Percentiles rank a stretch among this genome's conserved stretches.
Evolutionary conservation across 2,113 vertebrate genomes (phyloP).

Genomic region (Oryzias celebensis): DNA sequence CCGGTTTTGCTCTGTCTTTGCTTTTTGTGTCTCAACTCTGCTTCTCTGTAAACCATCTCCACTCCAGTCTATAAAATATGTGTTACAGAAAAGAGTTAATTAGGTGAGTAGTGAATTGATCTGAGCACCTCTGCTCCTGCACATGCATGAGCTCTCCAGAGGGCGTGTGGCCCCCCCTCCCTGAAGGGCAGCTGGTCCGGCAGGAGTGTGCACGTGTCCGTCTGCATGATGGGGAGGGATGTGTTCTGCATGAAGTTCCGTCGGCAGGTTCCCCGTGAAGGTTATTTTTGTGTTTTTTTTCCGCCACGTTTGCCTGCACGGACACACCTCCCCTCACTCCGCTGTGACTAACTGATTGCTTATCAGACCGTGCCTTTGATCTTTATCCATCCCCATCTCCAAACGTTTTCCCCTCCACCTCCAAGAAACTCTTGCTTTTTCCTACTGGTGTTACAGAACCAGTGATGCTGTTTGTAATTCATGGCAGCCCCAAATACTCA

Average conservation of each 20-base stretch:
- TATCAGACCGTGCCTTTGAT: conserved; percentile 47
- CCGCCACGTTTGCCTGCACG: conserved; percentile 28
- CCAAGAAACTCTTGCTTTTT: conserved; percentile 15
- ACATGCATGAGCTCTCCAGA: conserved; percentile 56
- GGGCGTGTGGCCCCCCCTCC: conserved; percentile 3
- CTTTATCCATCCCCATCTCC: conserved; percentile 21
- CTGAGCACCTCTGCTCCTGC: conserved; percentile 51
- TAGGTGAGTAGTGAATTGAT: conserved; percentile 78
- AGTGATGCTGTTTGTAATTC: conserved; percentile 12
- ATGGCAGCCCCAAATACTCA: background rate
- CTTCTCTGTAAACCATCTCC: conserved; percentile 72
- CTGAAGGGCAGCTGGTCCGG: conserved; percentile 6
- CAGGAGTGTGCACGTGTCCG: conserved; percentile 21
- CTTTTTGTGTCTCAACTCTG: conserved; percentile 71
- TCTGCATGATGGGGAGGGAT: conserved; percentile 23
- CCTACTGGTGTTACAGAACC: background rate
- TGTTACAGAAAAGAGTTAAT: conserved; percentile 78
- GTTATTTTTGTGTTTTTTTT: conserved; percentile 27
- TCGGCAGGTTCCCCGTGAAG: conserved; percentile 30
- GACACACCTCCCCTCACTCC: conserved; percentile 34
- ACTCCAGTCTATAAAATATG: conserved; percentile 74
- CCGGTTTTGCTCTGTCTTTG: conserved; percentile 71
- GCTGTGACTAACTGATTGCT: conserved; percentile 62
- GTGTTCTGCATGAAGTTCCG: conserved; percentile 58
- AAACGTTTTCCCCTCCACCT: conserved; percentile 15